Percentiles rank a stretch among this genome's conserved stretches.
phyloP scores from a whole-genome alignment of 2,797 vertebrate genomes.

The Thaleichthys pacificus region DNA sequence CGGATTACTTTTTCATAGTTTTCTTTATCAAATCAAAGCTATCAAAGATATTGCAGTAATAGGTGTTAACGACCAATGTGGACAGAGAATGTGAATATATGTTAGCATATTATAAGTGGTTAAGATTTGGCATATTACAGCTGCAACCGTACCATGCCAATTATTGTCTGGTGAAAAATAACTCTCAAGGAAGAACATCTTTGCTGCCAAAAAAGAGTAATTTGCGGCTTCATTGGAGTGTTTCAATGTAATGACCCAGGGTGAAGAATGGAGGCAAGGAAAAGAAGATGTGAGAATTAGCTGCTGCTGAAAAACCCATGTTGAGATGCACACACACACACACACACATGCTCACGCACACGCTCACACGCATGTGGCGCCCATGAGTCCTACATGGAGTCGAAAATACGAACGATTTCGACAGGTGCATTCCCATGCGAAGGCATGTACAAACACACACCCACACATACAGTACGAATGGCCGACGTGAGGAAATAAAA shows the following conservation, averaged over 20 bases:
- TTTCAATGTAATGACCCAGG: slow-evolving; percentile 68
- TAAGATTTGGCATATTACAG: slow-evolving; percentile 32
- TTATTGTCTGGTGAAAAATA: slow-evolving; percentile 62
- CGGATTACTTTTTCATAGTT: no score
- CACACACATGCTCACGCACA: neutral
- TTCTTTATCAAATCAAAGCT: neutral
- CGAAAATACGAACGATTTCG: no score
- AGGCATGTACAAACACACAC: slow-evolving; percentile 12
- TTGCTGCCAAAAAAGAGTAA: slow-evolving; percentile 61
- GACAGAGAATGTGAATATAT: neutral
- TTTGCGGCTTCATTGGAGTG: slow-evolving; percentile 71
- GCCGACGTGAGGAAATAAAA: slow-evolving; percentile 5
- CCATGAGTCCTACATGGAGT: no score
- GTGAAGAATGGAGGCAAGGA: slow-evolving; percentile 44
- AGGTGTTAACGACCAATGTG: neutral
- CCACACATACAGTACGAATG: slow-evolving; percentile 35
- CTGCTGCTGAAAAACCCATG: slow-evolving; percentile 42
- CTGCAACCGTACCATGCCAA: slow-evolving; percentile 44
- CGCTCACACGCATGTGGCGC: neutral
- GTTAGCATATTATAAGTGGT: slow-evolving; percentile 11
- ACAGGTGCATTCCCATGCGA: neutral
- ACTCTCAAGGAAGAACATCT: slow-evolving; percentile 54
- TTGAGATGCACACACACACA: slow-evolving; percentile 15
- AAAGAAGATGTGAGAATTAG: slow-evolving; percentile 50
- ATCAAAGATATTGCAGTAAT: neutral